Evolutionary conservation across 2,113 vertebrate species (phyloP), one percentile per base, ranked within the genome.

Genomic region (Macquaria ambigua): DNA sequence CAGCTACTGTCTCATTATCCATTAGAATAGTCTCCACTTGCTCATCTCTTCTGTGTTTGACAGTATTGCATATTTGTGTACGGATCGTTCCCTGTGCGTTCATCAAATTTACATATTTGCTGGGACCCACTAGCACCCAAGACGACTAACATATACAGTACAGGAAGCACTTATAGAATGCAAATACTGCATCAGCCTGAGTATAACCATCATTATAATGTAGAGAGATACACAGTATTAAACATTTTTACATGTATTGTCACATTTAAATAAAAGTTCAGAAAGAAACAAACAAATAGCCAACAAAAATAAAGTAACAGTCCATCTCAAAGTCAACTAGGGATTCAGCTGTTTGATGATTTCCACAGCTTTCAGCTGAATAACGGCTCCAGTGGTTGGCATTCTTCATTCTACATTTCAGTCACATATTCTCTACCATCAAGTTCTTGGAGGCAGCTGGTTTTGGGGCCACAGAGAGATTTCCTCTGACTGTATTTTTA

Each of bases 401-500:
- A 43, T 79, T 71, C 53, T 52, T 88, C 74, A 73, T 58, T 85
- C 31, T 68, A 53, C 79, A 87, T 89, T 83, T 80, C 73, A 76
- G 11, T 86, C 85, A 11, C 74, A 74, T 56, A 69, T 28, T 82
- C 63, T 84, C 55, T 11, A 46, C 71, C 79, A 75, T 91, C 71
- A 85, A 63, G 37, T 73, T 85, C 31, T 79, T 66, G 50, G 67
- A 90, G 58, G 82, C 74, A 76, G 86, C 58, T 68, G 55, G 81
- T 85, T 86, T 84, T 73, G 41, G 69, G 83, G 61, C 64, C 79
- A 83, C 76, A 50, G 61, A 68, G 74, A 88, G 70, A 85, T 88
- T 88, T 90, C 58, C 86, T 88, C 53, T 79, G 64, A 84, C 82
- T 88, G 73, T 68, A 86, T 90, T 90, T 90, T 85, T 86, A 58